Evolutionary conservation across 2,113 vertebrate species (phyloP), one percentile per base, ranked within the genome.

Genomic region (Platysternon megacephalum): DNA sequence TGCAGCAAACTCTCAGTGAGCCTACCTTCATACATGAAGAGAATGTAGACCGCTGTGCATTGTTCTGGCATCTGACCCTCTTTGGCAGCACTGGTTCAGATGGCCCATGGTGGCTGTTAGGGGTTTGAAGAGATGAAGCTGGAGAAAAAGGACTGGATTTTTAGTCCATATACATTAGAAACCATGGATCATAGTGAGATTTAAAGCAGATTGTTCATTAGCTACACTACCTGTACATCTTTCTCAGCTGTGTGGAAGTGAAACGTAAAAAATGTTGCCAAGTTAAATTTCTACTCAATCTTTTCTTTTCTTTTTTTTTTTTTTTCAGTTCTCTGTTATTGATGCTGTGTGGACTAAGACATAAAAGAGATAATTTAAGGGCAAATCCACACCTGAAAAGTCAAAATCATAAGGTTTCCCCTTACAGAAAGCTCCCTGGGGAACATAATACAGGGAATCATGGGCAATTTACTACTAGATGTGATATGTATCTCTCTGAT

Each of bases 391-490:
- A 96, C 65, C 61, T 97, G 53, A 97, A 96, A 97, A 98, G 46
- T 94, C 94, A 96, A 98, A 98, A 97, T 94, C 39, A 79, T 85
- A 93, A 39, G 81, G 46, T 93, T 98, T 97, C 87, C n/a, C 72
- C 42, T 95, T 97, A 87, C 32, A 93, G 81, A 96, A 85, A 58
- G 14, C 84, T 96, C 85, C 89, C 82, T 97, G 79, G 68, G 93
- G 90, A 95, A 91, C 29, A 58, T 87, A 96, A 96, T 92, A 94
- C 29, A 94, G 24, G 76, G 85, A 96, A 96, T 97, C 78, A 94
- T 24, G 19, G 19, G 24, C 88, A 96, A 89, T 96, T 98, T 97
- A 92, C 52, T 51, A 78, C 55, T 76, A 93, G 86, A 46, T 93
- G 56, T 97, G 88, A 92, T 96, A 91, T 48, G 24, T 97, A 94